Conservation (phyloP, 2,113 vertebrate genomes). For the Hyperoodon ampullatus region DNA sequence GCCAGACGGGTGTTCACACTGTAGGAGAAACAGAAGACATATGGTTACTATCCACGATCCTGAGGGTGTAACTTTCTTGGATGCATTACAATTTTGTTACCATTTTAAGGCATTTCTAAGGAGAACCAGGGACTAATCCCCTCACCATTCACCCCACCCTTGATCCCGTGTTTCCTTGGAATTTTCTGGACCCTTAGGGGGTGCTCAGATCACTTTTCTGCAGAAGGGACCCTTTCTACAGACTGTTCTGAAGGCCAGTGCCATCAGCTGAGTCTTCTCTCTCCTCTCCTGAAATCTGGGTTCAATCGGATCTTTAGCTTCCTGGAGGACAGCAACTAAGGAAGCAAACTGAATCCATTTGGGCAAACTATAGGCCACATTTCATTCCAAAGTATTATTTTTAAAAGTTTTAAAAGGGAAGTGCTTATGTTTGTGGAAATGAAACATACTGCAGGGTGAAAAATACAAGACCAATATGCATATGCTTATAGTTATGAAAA, state of each 20-base stretch:
- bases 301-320: not conserved
- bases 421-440: constrained; percentile 57
- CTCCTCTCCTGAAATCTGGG: not conserved
- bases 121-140: not conserved
- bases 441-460: constrained; percentile 53
- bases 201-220: not conserved
- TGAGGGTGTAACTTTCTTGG: not conserved
- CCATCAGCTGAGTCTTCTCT: not conserved
- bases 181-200: not conserved
- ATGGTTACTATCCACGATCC: not conserved
- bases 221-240: not conserved
- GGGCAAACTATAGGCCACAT: not conserved
- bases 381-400: constrained; percentile 63
- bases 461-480: constrained; percentile 52
- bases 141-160: not conserved
- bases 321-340: not conserved
- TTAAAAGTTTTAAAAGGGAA: constrained; percentile 36
- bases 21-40: not conserved
- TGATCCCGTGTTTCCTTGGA: not conserved
- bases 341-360: constrained; percentile 17
- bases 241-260: accelerated
- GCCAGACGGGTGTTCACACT: not conserved
- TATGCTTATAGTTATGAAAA: constrained; percentile 67
- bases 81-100: not conserved
- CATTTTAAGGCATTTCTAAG: constrained; percentile 8